Percentiles rank a stretch among this genome's conserved stretches.
Conservation (phyloP, 2,113 vertebrate species). For the Larimichthys polyactis region DNA sequence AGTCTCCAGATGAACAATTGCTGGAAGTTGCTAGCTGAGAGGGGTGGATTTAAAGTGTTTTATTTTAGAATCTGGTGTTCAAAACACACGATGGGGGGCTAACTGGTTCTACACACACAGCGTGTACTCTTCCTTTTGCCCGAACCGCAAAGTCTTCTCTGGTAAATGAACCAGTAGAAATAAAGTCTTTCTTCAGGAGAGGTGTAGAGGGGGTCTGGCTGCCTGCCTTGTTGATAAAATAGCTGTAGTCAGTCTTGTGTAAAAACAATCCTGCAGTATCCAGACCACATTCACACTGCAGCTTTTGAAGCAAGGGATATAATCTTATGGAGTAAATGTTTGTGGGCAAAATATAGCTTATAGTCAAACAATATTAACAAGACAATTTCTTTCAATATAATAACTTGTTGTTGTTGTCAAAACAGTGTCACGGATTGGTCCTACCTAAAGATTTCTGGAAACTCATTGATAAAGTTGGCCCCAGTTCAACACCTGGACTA, state of each 20-base stretch:
- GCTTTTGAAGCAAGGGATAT: conserved; percentile 12
- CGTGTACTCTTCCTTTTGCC: conserved; percentile 66
- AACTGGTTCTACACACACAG: conserved; percentile 64
- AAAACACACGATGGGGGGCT: conserved; percentile 71
- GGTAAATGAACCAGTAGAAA: conserved; percentile 58
- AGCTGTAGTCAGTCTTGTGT: conserved; percentile 24
- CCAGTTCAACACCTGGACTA: neutral
- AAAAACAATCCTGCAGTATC: conserved; percentile 30
- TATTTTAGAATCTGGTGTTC: conserved; percentile 75
- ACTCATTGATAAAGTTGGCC: neutral
- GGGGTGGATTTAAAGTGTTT: conserved; percentile 76
- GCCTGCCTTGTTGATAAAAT: conserved; percentile 28
- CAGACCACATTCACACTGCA: neutral
- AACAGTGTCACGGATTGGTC: neutral
- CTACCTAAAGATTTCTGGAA: neutral
- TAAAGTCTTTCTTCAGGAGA: conserved; percentile 41
- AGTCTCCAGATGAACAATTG: conserved; percentile 82
- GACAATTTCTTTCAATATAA: conserved; percentile 14
- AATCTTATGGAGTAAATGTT: neutral
- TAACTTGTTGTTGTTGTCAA: neutral
- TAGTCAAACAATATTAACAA: neutral
- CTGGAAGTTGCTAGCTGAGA: conserved; percentile 80
- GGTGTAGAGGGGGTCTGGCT: conserved; percentile 14
- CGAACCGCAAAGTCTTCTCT: conserved; percentile 45
- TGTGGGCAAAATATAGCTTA: conserved; percentile 7